Base-by-base conservation (phyloP, 2,888 invertebrate genomes). In the Ornithoptera priamus region DNA sequence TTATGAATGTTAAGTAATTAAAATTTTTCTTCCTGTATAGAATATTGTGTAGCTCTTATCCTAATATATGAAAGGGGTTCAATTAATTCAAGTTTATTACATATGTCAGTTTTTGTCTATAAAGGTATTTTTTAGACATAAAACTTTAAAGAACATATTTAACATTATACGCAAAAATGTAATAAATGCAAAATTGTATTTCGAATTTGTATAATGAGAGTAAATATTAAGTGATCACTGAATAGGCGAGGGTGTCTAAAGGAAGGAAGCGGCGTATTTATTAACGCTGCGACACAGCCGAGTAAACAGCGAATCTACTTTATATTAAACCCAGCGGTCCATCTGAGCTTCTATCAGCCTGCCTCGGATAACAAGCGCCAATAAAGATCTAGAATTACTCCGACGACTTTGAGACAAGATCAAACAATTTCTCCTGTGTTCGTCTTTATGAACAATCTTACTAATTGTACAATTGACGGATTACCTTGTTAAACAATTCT, bases 241-340 rank as follows among this genome's bases (percentile, higher is more conserved):
- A 80, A 79, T 78, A 78, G 78, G 76, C 75, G 77, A 77, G 76
- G 76, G 77, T 56, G 39, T 70, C 78, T 81, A 81, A 82, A 83
- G 83, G 15, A 46, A 46, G 46, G 82, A 83, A 84, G 81, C 77
- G 76, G 80, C 78, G 85, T 86, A 86, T 86, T 89, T 88, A 89
- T 88, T 85, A 87, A 85, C 83, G 80, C 81, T 80, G 85, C 80
- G 85, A 87, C 85, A 86, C 82, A 84, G 85, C 69, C 84, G 82
- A 77, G 86, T 85, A 89, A 88, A 88, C 84, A 88, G 76, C 75
- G 81, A 82, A 83, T 83, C 88, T 87, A 83, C 85, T 88, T 88
- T 87, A 87, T 88, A 89, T 89, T 87, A 89, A 89, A 86, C 84
- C 82, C 80, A 82, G 82, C 81, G 81, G 83, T 81, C 85, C 84